phyloP scores from a whole-genome alignment of 2,113 vertebrate species.

The Progne subis region DNA sequence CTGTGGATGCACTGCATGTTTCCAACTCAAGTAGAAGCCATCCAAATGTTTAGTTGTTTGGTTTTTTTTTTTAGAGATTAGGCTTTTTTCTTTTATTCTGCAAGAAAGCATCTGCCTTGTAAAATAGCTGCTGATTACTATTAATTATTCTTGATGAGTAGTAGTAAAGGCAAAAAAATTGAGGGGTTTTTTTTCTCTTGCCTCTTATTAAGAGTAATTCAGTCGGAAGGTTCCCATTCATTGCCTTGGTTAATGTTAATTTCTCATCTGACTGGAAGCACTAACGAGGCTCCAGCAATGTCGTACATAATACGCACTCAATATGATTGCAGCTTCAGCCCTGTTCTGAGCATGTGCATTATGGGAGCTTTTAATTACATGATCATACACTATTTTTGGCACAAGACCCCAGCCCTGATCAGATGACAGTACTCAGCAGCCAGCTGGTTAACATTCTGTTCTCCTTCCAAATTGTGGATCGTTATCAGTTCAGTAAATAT shows the following conservation, averaged over 20 bases:
- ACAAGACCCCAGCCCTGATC: neutral
- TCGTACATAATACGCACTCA: neutral
- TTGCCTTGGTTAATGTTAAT: neutral
- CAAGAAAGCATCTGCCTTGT: neutral
- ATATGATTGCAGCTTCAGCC: neutral
- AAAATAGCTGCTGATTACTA: neutral
- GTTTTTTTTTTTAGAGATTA: neutral
- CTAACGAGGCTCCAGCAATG: neutral
- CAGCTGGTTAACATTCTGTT: neutral
- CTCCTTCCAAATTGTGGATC: neutral
- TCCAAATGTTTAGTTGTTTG: neutral
- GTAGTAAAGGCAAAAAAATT: neutral
- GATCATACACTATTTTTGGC: neutral
- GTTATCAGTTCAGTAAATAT: neutral
- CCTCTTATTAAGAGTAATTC: neutral
- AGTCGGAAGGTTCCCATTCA: neutral
- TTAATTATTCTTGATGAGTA: neutral
- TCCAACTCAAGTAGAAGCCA: neutral
- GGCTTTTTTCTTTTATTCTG: neutral
- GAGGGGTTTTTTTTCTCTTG: neutral
- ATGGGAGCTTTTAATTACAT: neutral
- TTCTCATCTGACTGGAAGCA: constrained; percentile 18
- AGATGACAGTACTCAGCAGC: neutral
- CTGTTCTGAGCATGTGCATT: neutral
- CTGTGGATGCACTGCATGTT: neutral